Evolutionary conservation across 2,797 vertebrate genomes (phyloP).

Genomic region (Cossypha dichroa): DNA sequence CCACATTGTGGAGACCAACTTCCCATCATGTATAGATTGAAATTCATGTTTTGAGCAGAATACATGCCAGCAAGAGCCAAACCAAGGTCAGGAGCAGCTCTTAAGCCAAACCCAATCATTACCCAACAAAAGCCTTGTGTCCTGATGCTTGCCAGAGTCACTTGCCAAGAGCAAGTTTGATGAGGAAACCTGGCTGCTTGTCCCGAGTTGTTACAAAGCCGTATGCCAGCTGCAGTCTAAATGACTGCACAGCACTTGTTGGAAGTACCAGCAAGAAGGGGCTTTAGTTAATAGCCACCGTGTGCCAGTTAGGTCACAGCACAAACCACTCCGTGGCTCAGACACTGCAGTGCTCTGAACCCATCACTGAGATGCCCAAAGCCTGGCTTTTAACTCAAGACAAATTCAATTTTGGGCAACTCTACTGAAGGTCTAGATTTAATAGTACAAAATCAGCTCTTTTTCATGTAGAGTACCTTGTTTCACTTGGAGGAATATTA

Average conservation of each 20-base stretch:
- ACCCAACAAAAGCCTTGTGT: not conserved
- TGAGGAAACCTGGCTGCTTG: constrained; percentile 36
- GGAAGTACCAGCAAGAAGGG: constrained; percentile 1
- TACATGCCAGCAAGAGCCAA: not conserved
- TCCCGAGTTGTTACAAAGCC: not conserved
- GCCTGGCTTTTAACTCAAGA: not conserved
- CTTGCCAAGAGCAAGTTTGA: constrained; percentile 3
- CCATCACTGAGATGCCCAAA: not conserved
- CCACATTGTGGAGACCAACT: not conserved
- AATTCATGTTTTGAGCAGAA: not conserved
- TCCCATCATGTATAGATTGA: not conserved
- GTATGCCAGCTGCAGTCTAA: not conserved
- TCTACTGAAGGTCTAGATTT: not conserved
- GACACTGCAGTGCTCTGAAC: not conserved
- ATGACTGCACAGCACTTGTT: constrained; percentile 3
- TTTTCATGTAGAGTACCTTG: not conserved
- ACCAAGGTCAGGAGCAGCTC: not conserved
- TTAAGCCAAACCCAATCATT: constrained; percentile 8
- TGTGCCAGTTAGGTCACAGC: constrained; percentile 12
- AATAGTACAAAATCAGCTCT: not conserved
- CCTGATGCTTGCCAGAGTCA: constrained; percentile 1
- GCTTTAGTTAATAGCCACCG: constrained; percentile 1
- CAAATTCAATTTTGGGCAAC: not conserved
- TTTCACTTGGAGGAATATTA: not conserved
- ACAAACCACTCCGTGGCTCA: not conserved